Conservation (phyloP, 23 tunicate genomes). For the Ascidia mentula region DNA sequence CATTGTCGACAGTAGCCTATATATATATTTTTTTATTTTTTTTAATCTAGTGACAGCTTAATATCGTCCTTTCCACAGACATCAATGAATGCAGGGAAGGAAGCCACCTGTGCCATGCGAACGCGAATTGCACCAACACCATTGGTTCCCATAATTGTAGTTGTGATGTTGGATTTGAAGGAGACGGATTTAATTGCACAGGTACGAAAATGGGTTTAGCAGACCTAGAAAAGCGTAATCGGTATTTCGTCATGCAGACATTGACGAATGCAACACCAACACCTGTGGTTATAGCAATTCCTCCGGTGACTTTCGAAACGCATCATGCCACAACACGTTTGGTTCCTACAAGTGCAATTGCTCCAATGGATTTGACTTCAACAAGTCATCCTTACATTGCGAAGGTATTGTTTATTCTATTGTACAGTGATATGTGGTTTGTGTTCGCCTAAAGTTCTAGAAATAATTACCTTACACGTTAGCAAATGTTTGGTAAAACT, state of each 20-base stretch:
- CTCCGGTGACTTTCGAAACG: not conserved
- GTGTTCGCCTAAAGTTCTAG: too few species aligned
- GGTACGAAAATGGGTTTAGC: not conserved
- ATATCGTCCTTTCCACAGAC: too few species aligned
- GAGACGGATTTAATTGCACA: not conserved
- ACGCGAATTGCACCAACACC: not conserved
- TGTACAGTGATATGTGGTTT: too few species aligned
- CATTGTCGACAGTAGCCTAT: too few species aligned
- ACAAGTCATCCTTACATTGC: too few species aligned
- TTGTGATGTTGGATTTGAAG: not conserved
- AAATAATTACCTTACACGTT: too few species aligned
- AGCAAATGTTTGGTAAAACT: too few species aligned
- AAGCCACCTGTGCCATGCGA: not conserved
- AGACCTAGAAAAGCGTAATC: not conserved
- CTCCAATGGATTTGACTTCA: too few species aligned
- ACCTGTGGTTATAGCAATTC: not conserved
- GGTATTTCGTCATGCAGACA: not conserved
- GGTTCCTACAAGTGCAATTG: not conserved
- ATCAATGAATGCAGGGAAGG: not conserved
- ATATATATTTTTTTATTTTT: too few species aligned
- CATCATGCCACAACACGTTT: not conserved
- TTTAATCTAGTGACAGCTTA: too few species aligned
- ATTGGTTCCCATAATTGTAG: not conserved
- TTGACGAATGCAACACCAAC: not conserved
- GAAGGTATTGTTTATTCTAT: too few species aligned